Percentiles rank a stretch among this genome's conserved stretches.
These are phyloP conservation scores for Athalia rosae DNA, from an alignment of 2,888 invertebrate genomes.

Conservation along the genomic window DNA sequence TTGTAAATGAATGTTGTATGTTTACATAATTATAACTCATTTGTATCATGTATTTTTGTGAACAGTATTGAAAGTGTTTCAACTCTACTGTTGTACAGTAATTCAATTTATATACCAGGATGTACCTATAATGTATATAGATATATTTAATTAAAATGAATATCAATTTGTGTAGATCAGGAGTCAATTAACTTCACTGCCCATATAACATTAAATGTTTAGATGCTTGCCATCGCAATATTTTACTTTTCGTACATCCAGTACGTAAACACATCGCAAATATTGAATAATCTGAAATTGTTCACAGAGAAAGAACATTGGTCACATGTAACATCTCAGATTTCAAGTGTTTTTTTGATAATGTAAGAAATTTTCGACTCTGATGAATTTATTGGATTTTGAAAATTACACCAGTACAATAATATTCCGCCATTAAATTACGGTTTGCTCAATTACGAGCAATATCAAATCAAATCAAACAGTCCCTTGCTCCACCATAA, in stretches of 20 bases:
- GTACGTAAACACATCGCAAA: background rate
- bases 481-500: background rate
- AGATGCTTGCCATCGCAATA: too few relatives aligned
- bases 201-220: too few relatives aligned
- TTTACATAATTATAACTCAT: conserved; percentile 43
- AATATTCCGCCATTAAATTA: conserved; percentile 11
- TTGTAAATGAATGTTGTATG: conserved; percentile 45
- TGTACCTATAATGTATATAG: conserved; percentile 72
- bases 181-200: background rate
- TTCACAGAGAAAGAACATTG: background rate
- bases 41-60: conserved; percentile 70
- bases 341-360: conserved; percentile 24
- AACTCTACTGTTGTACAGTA: conserved; percentile 69
- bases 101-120: conserved; percentile 69
- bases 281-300: conserved; percentile 30
- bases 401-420: too few relatives aligned
- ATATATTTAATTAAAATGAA: conserved; percentile 73
- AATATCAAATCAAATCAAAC: conserved; percentile 1
- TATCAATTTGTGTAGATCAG: conserved; percentile 69
- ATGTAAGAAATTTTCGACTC: conserved; percentile 5
- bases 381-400: too few relatives aligned
- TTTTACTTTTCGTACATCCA: conserved; percentile 10
- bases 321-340: background rate
- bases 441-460: conserved; percentile 7
- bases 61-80: conserved; percentile 69